Conservation (phyloP, 2,113 vertebrate species). For the Gadus chalcogrammus region DNA sequence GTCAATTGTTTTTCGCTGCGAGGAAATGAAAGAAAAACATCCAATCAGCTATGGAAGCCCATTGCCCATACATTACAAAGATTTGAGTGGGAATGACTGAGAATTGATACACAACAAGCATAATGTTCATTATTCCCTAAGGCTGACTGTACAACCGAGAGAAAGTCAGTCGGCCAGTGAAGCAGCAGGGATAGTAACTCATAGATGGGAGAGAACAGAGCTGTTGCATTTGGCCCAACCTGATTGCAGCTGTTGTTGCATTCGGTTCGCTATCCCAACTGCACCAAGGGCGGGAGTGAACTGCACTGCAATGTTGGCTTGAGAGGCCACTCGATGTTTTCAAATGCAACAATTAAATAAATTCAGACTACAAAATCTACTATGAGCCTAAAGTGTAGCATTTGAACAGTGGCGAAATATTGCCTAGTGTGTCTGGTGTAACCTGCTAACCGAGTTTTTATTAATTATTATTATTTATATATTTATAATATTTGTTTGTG, state of each 20-base stretch:
- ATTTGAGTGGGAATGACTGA: conserved; percentile 39
- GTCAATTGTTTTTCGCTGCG: conserved; percentile 52
- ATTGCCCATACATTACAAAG: conserved; percentile 33
- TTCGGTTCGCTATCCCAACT: conserved; percentile 7
- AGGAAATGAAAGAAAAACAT: conserved; percentile 65
- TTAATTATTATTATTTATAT: too few relatives aligned
- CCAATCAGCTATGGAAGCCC: conserved; percentile 34
- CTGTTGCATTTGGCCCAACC: conserved; percentile 58
- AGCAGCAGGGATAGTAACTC: conserved; percentile 29
- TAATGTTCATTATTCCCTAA: conserved; percentile 71
- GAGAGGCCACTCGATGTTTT: neutral
- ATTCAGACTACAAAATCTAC: too few relatives aligned
- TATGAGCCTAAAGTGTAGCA: neutral
- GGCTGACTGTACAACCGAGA: conserved; percentile 36
- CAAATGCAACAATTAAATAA: too few relatives aligned
- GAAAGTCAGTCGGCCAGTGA: conserved; percentile 26
- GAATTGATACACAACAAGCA: conserved; percentile 69
- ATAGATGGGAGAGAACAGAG: conserved; percentile 61
- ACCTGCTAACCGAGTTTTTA: too few relatives aligned
- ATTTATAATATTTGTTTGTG: too few relatives aligned
- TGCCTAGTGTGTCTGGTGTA: too few relatives aligned
- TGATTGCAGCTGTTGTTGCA: conserved; percentile 37
- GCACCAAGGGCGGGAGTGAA: conserved; percentile 6
- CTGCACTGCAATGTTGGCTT: conserved; percentile 4
- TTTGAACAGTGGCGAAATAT: too few relatives aligned